Base-by-base conservation (phyloP, 1,140 invertebrate genomes). In the Drosophila dunni region DNA sequence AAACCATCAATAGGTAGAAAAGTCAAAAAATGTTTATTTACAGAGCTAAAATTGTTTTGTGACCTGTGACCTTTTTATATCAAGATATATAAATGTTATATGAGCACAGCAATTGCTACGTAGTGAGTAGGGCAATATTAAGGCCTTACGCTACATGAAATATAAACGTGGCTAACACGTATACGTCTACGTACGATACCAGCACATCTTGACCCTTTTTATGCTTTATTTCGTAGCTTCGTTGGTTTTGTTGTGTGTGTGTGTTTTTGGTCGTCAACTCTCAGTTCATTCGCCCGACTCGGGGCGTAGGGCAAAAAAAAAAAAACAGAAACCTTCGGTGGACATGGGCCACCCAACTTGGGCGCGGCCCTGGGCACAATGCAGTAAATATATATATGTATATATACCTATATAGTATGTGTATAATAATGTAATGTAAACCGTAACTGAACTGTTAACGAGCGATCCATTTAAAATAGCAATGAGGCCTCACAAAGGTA, bases 231-330 rank as follows among this genome's bases (percentile, higher is more conserved):
- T 40, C n/a, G 53, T 65, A 65, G 29, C 7, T 38, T 38, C 7
- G 36, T 33, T 42, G 17, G 17, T 29, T 29, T 29, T 29, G 24
- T 4, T 29, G 24, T 20, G 17, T 20, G 17, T 20, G 17, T 20
- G 17, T 20, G 17, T 67, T 54, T 44, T 36, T 54, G 50, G 46
- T 40, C 45, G 53, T 29, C 33, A 9, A 17, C 45, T 29, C 17
- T 29, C 60, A 79, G 75, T 86, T 83, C 72, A 82, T 88, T 88
- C 79, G 79, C 79, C 83, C 45, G 34, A 24, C 44, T 29, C 24
- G 6, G 24, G 24, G 24, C 17, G 24, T 29, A 29, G 24, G 24
- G 24, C 17, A 20, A 20, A 20, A 20, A 29, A 29, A 29, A 4
- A 29, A 29, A 4, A 29, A 29, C 24, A 2, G 24, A 29, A 29